Evolutionary conservation across 2,888 invertebrate genomes (phyloP).

Genomic region (Idaea aversata): DNA sequence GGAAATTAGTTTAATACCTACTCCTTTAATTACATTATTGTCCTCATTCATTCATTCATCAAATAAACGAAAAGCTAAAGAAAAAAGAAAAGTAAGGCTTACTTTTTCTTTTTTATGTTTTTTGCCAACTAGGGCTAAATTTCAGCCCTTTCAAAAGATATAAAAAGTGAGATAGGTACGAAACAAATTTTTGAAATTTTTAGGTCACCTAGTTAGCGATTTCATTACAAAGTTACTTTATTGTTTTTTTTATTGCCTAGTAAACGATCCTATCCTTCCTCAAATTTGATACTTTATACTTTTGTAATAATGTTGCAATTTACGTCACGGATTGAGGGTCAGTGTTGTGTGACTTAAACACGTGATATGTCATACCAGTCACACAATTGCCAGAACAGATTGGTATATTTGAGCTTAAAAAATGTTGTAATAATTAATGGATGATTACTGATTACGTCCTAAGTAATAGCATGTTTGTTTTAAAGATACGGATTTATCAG

Average conservation of each 20-base stretch:
- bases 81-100: background rate
- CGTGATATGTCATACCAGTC: constrained; percentile 33
- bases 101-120: background rate
- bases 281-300: constrained; percentile 27
- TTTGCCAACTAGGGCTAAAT: background rate
- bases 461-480: background rate
- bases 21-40: background rate
- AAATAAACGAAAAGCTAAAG: too few species aligned
- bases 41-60: too few species aligned
- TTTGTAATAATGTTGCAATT: constrained; percentile 34
- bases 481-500: too few species aligned
- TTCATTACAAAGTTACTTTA: constrained; percentile 8
- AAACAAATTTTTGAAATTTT: background rate
- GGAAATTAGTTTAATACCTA: background rate
- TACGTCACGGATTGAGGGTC: constrained; percentile 30
- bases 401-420: background rate
- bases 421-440: background rate
- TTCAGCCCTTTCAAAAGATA: background rate
- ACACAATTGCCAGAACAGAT: constrained; percentile 10
- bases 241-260: constrained; percentile 27
- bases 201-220: background rate
- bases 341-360: constrained; percentile 26
- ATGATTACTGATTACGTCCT: background rate
- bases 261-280: constrained; percentile 28
- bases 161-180: background rate